phyloP scores from a whole-genome alignment of 2,797 vertebrate species.

The Takifugu rubripes region DNA sequence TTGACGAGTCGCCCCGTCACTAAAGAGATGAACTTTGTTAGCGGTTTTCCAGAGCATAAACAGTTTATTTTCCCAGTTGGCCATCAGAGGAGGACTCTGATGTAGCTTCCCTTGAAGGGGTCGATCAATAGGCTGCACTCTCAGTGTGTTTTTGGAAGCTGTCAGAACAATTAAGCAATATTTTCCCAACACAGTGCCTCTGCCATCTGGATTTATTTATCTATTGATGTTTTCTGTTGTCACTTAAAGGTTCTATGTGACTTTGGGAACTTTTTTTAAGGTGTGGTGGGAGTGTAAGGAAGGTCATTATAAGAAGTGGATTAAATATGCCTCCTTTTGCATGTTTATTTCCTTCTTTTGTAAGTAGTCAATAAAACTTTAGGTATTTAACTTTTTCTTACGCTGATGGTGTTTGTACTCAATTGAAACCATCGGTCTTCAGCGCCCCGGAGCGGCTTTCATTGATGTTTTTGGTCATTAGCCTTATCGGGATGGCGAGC shows the following conservation, averaged over 20 bases:
- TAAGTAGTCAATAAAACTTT: too few relatives aligned
- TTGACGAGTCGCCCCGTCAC: conserved; percentile 18
- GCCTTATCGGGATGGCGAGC: too few relatives aligned
- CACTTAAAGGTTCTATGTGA: neutral
- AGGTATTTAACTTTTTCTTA: too few relatives aligned
- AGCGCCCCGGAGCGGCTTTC: too few relatives aligned
- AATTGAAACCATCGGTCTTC: too few relatives aligned
- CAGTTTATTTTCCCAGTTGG: conserved; percentile 40
- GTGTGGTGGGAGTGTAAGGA: too few relatives aligned
- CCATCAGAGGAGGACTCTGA: conserved; percentile 41
- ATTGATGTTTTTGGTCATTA: too few relatives aligned
- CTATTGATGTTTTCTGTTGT: conserved; percentile 3
- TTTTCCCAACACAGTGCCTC: conserved; percentile 57
- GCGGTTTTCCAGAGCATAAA: neutral
- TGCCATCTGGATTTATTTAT: conserved; percentile 25
- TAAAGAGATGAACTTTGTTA: conserved; percentile 22
- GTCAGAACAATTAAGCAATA: conserved; percentile 39
- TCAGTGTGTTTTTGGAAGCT: conserved; percentile 23
- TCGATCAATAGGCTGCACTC: conserved; percentile 39
- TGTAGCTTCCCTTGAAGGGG: conserved; percentile 27
- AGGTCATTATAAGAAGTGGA: too few relatives aligned
- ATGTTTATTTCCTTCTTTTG: too few relatives aligned
- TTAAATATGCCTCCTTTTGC: too few relatives aligned
- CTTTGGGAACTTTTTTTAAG: too few relatives aligned
- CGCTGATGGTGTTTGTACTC: too few relatives aligned